Percentiles rank a stretch among this genome's conserved stretches.
phyloP scores from a whole-genome alignment of 2,888 invertebrate genomes.

The Drosophila kanekoi region DNA sequence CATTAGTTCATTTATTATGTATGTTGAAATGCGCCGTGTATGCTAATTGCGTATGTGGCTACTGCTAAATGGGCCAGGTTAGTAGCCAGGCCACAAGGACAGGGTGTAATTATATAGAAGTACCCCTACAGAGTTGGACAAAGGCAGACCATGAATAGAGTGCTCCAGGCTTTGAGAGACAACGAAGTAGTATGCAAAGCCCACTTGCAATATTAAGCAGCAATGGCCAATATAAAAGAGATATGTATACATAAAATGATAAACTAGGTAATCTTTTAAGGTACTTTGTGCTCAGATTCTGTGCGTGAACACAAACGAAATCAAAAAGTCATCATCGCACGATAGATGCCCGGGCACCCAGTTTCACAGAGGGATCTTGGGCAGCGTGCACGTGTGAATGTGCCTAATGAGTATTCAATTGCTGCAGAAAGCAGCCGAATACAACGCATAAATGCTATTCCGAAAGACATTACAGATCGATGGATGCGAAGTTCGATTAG shows the following conservation, averaged over 20 bases:
- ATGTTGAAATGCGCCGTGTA: conserved; percentile 50
- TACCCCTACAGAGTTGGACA: conserved; percentile 3
- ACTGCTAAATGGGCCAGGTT: conserved; percentile 49
- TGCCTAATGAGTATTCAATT: conserved; percentile 80
- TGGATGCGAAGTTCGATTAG: conserved; percentile 70
- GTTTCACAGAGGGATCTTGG: conserved; percentile 34
- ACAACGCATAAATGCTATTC: conserved; percentile 59
- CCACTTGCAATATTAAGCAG: conserved; percentile 1
- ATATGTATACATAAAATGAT: conserved; percentile 15
- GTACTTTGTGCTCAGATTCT: conserved; percentile 52
- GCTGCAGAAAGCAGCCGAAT: conserved; percentile 59
- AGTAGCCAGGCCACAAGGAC: conserved; percentile 32
- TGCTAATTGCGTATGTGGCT: conserved; percentile 36
- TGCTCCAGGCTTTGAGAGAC: conserved; percentile 8
- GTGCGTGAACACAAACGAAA: conserved; percentile 47
- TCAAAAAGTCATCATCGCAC: conserved; percentile 75
- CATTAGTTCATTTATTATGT: conserved; percentile 68
- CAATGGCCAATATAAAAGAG: conserved; percentile 31
- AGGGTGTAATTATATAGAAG: conserved; percentile 23
- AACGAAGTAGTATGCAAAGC: conserved; percentile 9
- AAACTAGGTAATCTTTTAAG: conserved; percentile 40
- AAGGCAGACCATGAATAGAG: conserved; percentile 4
- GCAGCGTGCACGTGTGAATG: conserved; percentile 61
- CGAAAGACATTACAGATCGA: conserved; percentile 68
- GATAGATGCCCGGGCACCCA: conserved; percentile 25